Evolutionary conservation across 2,888 invertebrate genomes (phyloP), one percentile per base, ranked within the genome.

Genomic region (Lysandra bellargus): DNA sequence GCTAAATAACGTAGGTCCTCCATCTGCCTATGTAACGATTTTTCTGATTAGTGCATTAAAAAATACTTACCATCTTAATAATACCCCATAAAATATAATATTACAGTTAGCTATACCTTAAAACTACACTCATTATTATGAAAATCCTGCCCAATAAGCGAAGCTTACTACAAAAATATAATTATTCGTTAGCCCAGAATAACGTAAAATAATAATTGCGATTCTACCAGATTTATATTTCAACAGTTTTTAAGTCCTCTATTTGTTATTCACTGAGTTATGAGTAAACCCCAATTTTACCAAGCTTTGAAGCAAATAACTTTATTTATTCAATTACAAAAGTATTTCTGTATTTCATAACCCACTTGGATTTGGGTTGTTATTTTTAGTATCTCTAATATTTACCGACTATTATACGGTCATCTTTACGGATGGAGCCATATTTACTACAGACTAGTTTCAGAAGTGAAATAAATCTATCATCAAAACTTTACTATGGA

Each of bases 381-480:
- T 73, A 40, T 40, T 73, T 73, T 74, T 74, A 74, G 12, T 74
- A 44, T 74, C 44, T 74, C 17, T 74, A 74, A 44, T 44, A n/a
- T 74, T 74, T 69, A 69, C 69, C n/a, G 17, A 57, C 17, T 61
- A 61, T 23, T 23, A 61, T 23, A 61, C 61, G 12, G 17, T 69
- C 17, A 69, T 33, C 14, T 69, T 37, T 69, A 37, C 33, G 69
- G 33, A 14, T 30, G 64, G 33, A 17, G 30, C 9, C 30, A 33
- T 37, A 69, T 69, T 57, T 57, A 57, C 57, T 57, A 69, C 30
- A 12, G 33, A 69, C 69, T 69, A 69, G 69, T 69, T 69, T 69
- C 33, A 69, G 33, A 69, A 69, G 5, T 37, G 5, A 17, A 30
- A 64, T 30, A 30, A 64, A 64, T 64, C 9, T 23, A 64, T 64